Base-by-base conservation (phyloP, 2,888 invertebrate species). In the Chironomus tentans region DNA sequence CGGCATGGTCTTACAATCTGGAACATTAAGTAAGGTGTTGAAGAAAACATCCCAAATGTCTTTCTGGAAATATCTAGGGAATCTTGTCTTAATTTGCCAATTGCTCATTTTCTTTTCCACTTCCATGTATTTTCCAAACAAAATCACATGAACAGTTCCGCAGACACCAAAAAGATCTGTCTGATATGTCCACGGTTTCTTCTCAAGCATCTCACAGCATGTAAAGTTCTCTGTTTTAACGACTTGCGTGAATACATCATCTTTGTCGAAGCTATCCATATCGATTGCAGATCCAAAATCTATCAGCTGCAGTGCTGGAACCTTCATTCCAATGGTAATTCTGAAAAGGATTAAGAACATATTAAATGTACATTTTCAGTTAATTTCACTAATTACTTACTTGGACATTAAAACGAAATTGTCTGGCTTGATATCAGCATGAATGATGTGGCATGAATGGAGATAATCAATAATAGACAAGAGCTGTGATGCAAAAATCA, bases 221-320 rank as follows among this genome's bases (percentile, higher is more conserved):
- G 91, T 90, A 80, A 93, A 93, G 77, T 90, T 88, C 81, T 92
- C 91, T 2, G 92, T 92, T 70, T 80, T 78, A 3, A 77, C 38
- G 76, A 81, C 79, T 3, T 18, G 4, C 1, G 13, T 70, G 10
- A 97, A 97, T 65, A 89, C 89, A 47, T 93, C 92, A 68, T 87
- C 90, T 78, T 89, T 85, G 13, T 93, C 92, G 80, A 93, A 93
- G 78, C 93, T 85, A 69, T 89, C 88, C 93, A 97, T 93, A 82
- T 98, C 98, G 82, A 98, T 97, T 79, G 94, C 91, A 81, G 94
- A 92, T 47, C 98, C 98, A 84, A 95, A 94, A 84, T 98, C 98
- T 80, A 97, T 97, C 76, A 98, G 85, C 81, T 94, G 93, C 79
- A 97, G 84, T 38, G 90, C 89, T 61, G 91, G 88, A 76, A 88